Evolutionary conservation across 2,113 vertebrate genomes (phyloP), one percentile per base, ranked within the genome.

Genomic region (Barbus barbus): DNA sequence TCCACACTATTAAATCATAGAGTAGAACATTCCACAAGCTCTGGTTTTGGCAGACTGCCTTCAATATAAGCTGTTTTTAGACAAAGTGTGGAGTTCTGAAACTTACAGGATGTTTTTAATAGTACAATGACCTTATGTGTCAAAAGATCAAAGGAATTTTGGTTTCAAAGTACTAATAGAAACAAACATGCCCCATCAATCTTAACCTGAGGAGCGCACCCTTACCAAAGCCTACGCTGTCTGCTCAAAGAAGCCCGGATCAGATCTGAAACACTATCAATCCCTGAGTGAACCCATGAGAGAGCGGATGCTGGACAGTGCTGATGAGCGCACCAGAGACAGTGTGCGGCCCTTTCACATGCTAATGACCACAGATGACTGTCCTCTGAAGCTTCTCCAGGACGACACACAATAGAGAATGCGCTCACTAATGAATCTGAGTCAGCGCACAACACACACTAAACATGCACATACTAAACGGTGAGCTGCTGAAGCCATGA

Each of bases 381-480:
- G 71, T 41, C 24, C 38, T 41, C 71, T 48, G 22, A 41, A 74
- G 22, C 24, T 74, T 48, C 71, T 74, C 71, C 71, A 74, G 71
- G 71, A n/a, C 22, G 3, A n/a, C n/a, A 74, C 41, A 18, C 41
- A 93, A 89, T 81, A 88, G 89, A 84, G 63, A 51, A 36, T 58
- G 53, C 3, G 53, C 74, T 20, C 16, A 33, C 9, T 31, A 61
- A 65, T 38, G 18, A 69, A 36, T 67, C 63, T 5, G 33, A 69
- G 31, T 69, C 31, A 5, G 2, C 4, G 1, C 44, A 78, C n/a
- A n/a, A n/a, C n/a, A n/a, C 38, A 84, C 44, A 46, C 1, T 16
- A 26, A 44, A 74, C 71, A 74, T 26, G n/a, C 71, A 46, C 71
- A 74, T 24, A 26, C 13, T 74, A 46, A 74, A 74, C 71, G 2